These are phyloP conservation scores for Scotopteryx bipunctaria DNA, from an alignment of 2,888 invertebrate genomes.

Conservation along the genomic window DNA sequence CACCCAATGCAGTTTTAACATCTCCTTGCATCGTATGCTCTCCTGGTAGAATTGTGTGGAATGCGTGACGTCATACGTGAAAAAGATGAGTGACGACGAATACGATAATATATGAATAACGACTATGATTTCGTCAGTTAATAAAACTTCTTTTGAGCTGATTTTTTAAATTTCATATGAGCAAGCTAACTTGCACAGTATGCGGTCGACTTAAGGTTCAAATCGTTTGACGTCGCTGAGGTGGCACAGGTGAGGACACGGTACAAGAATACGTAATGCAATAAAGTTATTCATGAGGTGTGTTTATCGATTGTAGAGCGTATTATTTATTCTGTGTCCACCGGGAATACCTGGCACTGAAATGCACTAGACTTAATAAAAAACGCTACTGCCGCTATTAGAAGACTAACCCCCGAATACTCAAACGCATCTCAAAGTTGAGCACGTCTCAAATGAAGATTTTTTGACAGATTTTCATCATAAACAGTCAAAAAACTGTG, in stretches of 20 bases:
- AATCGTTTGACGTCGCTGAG: not conserved
- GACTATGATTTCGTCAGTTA: not conserved
- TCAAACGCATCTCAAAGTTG: no score
- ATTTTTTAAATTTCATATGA: not conserved
- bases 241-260: conserved; percentile 11
- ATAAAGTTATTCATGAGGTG: conserved; percentile 74
- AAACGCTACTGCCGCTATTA: not conserved
- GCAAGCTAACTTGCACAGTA: conserved; percentile 3
- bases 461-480: no score
- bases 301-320: conserved; percentile 52
- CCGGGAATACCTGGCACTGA: conserved; percentile 8
- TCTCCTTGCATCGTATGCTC: conserved; percentile 45
- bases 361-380: no score
- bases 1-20: conserved; percentile 40
- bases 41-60: conserved; percentile 52
- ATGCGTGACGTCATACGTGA: conserved; percentile 51
- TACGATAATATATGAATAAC: not conserved
- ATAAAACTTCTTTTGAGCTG: not conserved
- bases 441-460: no score
- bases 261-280: conserved; percentile 63
- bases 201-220: not conserved
- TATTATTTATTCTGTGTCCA: conserved; percentile 14
- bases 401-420: no score
- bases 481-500: no score
- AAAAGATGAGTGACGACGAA: conserved; percentile 9